Evolutionary conservation across 23 tunicate species (phyloP), one percentile per base, ranked within the genome.

Genomic region (Trididemnum clinides): DNA sequence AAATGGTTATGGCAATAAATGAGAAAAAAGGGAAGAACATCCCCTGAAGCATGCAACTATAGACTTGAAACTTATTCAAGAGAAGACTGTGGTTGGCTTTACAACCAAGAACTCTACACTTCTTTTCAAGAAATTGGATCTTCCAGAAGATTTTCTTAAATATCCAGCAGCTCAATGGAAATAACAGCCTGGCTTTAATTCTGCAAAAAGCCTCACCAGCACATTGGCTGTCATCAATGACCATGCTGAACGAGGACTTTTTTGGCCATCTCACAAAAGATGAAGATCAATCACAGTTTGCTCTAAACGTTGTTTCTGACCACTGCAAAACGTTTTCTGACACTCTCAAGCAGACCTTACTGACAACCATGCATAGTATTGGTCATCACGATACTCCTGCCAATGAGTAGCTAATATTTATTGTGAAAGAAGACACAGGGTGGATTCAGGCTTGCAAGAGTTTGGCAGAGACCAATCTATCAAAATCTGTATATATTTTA

Each of bases 301-400:
- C 22, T 66, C 22, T 66, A 66, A n/a, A n/a, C n/a, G n/a, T n/a
- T n/a, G n/a, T n/a, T n/a, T n/a, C n/a, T n/a, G n/a, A n/a, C n/a
- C n/a, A n/a, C n/a, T n/a, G n/a, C n/a, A n/a, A n/a, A n/a, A 66
- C 30, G 22, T 66, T 66, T 31, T 37, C 37, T 32, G 7, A 66
- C 25, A 31, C 75, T 66, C 75, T 66, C 37, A 66, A 66, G 75
- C 75, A 66, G 37, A 66, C 75, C 36, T 66, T 66, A 29, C n/a
- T n/a, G n/a, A n/a, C n/a, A n/a, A n/a, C n/a, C n/a, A n/a, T n/a
- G n/a, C n/a, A n/a, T n/a, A n/a, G n/a, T n/a, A n/a, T n/a, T n/a
- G n/a, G n/a, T n/a, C n/a, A n/a, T n/a, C n/a, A n/a, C n/a, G n/a
- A n/a, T n/a, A n/a, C n/a, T n/a, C n/a, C n/a, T n/a, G n/a, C n/a